Conservation (phyloP, 2,888 invertebrate genomes). For the Archips crataeganus region DNA sequence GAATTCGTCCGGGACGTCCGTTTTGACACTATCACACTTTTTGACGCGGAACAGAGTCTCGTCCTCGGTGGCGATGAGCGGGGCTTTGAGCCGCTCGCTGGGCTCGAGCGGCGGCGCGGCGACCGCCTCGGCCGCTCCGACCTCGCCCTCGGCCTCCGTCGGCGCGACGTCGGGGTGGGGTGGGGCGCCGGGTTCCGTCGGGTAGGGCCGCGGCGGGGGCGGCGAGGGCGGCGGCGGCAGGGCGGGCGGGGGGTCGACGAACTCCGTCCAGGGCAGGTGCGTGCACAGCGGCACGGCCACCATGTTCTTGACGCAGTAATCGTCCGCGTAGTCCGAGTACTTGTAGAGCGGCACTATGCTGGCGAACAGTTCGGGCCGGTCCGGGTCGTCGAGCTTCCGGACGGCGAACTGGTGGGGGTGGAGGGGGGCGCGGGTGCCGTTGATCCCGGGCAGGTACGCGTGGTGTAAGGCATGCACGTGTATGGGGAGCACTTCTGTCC, state of each 20-base stretch:
- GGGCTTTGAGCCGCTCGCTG: conserved; percentile 72
- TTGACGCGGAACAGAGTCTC: conserved; percentile 52
- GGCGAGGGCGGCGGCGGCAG: conserved; percentile 70
- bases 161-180: conserved; percentile 40
- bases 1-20: conserved; percentile 49
- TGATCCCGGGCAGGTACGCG: conserved; percentile 84
- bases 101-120: conserved; percentile 59
- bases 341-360: conserved; percentile 78
- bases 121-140: conserved; percentile 35
- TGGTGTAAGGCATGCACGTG: conserved; percentile 85
- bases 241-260: conserved; percentile 72
- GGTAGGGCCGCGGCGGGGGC: conserved; percentile 69
- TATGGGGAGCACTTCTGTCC: conserved; percentile 71
- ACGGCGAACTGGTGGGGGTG: conserved; percentile 74
- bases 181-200: conserved; percentile 48
- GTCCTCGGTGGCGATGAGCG: conserved; percentile 62
- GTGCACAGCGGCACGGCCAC: conserved; percentile 67
- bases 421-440: conserved; percentile 84
- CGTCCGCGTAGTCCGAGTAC: conserved; percentile 81
- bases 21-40: conserved; percentile 44
- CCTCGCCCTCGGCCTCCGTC: conserved; percentile 38
- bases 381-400: conserved; percentile 61
- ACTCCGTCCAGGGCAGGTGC: conserved; percentile 70
- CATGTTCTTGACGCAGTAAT: conserved; percentile 77
- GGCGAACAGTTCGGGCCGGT: conserved; percentile 68